These are phyloP conservation scores for Neopipo cinnamomea DNA, from an alignment of 2,113 vertebrate genomes.

Conservation along the genomic window DNA sequence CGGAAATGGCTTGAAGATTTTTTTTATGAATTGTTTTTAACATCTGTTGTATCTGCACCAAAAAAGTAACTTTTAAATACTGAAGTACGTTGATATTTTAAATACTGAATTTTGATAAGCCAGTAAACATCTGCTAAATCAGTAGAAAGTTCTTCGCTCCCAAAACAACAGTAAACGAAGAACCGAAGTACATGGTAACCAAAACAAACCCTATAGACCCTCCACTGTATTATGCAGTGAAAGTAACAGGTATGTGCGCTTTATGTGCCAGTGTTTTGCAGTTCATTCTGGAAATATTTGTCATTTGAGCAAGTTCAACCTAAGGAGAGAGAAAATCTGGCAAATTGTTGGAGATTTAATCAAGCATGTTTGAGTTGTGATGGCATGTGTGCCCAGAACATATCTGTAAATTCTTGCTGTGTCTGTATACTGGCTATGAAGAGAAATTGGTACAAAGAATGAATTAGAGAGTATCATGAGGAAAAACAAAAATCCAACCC, in stretches of 20 bases:
- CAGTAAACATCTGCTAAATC: not conserved
- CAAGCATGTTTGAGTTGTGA: not conserved
- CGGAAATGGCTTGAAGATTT: not conserved
- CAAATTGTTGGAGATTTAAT: not conserved
- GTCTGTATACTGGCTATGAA: not conserved
- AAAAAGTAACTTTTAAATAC: not conserved
- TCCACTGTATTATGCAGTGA: not conserved
- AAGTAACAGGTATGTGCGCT: not conserved
- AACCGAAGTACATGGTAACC: not conserved
- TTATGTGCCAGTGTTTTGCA: not conserved
- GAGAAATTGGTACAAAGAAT: not conserved
- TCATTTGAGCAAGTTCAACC: not conserved
- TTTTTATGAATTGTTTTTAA: not conserved
- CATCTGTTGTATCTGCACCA: not conserved
- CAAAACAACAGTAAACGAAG: not conserved
- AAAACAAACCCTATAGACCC: not conserved
- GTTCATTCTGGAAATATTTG: not conserved
- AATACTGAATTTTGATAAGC: not conserved
- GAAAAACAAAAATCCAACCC: not conserved
- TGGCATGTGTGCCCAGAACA: rapidly evolving
- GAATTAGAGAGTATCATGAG: not conserved
- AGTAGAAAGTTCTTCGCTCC: not conserved
- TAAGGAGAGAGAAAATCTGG: not conserved
- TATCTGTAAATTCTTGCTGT: not conserved
- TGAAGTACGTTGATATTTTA: not conserved